These are phyloP conservation scores for Gadus macrocephalus DNA, from an alignment of 2,113 vertebrate genomes.

Conservation along the genomic window DNA sequence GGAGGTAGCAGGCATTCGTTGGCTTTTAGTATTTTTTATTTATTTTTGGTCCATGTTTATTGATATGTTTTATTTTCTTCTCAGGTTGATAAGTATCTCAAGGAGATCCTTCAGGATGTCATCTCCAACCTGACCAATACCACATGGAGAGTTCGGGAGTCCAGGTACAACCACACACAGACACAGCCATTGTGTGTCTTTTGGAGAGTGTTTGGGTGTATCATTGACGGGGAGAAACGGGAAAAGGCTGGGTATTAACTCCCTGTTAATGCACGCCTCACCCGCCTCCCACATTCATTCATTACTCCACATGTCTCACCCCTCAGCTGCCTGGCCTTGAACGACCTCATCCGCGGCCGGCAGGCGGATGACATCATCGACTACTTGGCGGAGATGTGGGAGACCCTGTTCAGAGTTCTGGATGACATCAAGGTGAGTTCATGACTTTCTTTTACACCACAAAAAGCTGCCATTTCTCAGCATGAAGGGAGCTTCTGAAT, in stretches of 20 bases:
- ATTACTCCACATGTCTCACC: background rate
- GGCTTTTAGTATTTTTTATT: too few species aligned
- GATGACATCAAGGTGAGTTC: slow-evolving; percentile 95
- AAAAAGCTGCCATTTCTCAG: too few species aligned
- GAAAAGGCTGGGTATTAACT: too few species aligned
- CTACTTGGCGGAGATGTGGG: slow-evolving; percentile 93
- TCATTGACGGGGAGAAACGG: too few species aligned
- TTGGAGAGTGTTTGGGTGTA: too few species aligned
- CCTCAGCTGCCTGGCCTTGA: slow-evolving; percentile 88
- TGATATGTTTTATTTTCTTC: slow-evolving; percentile 9
- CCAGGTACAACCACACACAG: slow-evolving; percentile 75
- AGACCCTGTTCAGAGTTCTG: slow-evolving; percentile 93
- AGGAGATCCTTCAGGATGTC: slow-evolving; percentile 93
- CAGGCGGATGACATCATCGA: slow-evolving; percentile 89
- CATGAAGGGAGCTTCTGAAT: too few species aligned
- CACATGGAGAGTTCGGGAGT: slow-evolving; percentile 95
- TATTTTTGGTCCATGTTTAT: too few species aligned
- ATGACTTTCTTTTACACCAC: background rate
- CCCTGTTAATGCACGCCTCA: too few species aligned
- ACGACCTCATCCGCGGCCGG: slow-evolving; percentile 89
- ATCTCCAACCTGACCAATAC: slow-evolving; percentile 90
- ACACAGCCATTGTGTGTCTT: background rate
- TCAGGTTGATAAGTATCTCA: slow-evolving; percentile 95
- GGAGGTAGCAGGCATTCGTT: too few species aligned
- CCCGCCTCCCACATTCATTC: too few species aligned